Evolutionary conservation across 2,797 vertebrate genomes (phyloP).

Genomic region (Enteromius afrohamiltoni): DNA sequence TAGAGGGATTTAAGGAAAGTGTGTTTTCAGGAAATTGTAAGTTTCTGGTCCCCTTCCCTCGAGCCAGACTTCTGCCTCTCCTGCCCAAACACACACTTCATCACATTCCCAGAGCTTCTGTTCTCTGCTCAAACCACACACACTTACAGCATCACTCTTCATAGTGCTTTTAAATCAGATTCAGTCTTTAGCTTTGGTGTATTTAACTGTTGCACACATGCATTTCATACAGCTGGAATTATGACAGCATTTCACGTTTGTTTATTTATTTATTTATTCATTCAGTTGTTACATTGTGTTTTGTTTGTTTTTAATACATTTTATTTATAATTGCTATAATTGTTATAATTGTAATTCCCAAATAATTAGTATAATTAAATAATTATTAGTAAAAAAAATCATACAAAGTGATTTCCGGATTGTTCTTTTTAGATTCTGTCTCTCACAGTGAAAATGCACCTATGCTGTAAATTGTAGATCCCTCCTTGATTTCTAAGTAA

Average conservation of each 20-base stretch:
- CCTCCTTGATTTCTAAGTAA: too few species aligned
- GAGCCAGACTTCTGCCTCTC: conserved; percentile 34
- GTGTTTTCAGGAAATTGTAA: conserved; percentile 62
- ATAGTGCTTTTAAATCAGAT: not conserved
- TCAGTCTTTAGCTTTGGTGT: not conserved
- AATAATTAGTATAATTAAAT: too few species aligned
- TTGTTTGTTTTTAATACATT: too few species aligned
- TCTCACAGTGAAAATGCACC: too few species aligned
- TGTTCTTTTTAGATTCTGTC: too few species aligned
- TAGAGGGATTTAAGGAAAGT: conserved; percentile 52
- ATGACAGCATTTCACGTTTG: not conserved
- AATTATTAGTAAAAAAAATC: too few species aligned
- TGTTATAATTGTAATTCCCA: too few species aligned
- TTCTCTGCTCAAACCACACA: not conserved
- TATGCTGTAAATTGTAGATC: too few species aligned
- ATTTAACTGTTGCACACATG: not conserved
- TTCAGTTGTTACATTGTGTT: too few species aligned
- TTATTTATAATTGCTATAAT: too few species aligned
- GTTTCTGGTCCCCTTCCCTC: conserved; percentile 47
- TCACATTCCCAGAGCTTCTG: conserved; percentile 38
- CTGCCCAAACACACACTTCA: conserved; percentile 23
- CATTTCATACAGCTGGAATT: not conserved
- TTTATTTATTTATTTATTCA: too few species aligned
- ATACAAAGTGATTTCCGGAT: too few species aligned
- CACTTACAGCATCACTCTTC: not conserved